These are phyloP conservation scores for Melanaphis sacchari DNA, from an alignment of 1,140 invertebrate species.

Conservation along the genomic window DNA sequence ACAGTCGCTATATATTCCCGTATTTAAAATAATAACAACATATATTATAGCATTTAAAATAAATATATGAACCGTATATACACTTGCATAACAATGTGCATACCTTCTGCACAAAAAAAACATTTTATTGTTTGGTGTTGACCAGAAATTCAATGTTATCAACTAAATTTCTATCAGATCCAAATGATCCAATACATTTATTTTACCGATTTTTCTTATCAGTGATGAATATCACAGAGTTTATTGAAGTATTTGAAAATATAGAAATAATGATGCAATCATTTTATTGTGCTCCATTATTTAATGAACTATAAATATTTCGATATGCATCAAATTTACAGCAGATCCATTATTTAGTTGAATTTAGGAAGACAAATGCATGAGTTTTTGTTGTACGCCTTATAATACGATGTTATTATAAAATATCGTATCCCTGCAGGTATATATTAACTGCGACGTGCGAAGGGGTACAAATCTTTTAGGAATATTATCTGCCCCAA, in stretches of 20 bases:
- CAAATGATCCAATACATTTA: too few relatives aligned
- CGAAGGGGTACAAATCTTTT: background rate
- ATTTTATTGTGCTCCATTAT: too few relatives aligned
- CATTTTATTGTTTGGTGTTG: too few relatives aligned
- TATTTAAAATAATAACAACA: too few relatives aligned
- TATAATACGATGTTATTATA: background rate
- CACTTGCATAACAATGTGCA: too few relatives aligned
- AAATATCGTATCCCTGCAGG: background rate
- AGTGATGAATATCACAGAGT: background rate
- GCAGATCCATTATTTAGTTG: background rate
- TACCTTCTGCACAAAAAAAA: too few relatives aligned
- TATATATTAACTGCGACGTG: background rate
- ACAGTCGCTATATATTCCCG: too few relatives aligned
- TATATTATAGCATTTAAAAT: too few relatives aligned
- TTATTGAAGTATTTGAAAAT: background rate
- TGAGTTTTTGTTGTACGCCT: background rate
- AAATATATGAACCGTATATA: too few relatives aligned
- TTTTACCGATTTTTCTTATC: background rate
- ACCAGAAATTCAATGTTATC: too few relatives aligned
- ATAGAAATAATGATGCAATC: too few relatives aligned
- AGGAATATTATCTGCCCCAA: background rate
- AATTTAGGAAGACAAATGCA: background rate
- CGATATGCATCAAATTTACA: background rate
- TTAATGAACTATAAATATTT: background rate
- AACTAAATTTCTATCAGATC: too few relatives aligned